These are phyloP conservation scores for Amiota communis DNA, from an alignment of 2,888 invertebrate genomes.

Conservation along the genomic window DNA sequence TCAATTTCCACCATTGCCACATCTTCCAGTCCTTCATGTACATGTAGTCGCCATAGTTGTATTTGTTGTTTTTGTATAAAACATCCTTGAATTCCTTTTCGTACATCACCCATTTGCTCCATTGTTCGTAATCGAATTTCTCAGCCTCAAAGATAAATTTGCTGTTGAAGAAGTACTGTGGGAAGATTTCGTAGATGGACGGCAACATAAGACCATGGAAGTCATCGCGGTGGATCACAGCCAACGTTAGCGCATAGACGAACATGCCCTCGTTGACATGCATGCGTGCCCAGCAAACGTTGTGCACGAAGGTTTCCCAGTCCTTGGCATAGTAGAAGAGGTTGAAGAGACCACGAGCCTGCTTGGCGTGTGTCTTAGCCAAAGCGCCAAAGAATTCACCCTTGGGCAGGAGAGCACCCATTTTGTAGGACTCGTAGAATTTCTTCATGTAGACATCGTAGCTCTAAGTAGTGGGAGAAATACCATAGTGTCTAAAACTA, in stretches of 20 bases:
- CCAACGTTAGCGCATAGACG: constrained; percentile 78
- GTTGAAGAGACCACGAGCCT: constrained; percentile 77
- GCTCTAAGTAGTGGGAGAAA: not conserved
- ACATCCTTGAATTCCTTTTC: constrained; percentile 65
- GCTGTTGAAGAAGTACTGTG: constrained; percentile 81
- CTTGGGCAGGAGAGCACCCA: constrained; percentile 74
- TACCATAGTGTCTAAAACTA: not conserved
- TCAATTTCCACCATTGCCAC: constrained; percentile 69
- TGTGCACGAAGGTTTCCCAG: constrained; percentile 80
- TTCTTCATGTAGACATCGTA: constrained; percentile 37
- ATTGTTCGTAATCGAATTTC: constrained; percentile 74
- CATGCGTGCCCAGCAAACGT: constrained; percentile 80
- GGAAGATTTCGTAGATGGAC: constrained; percentile 82
- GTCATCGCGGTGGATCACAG: constrained; percentile 78
- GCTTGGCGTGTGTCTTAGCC: constrained; percentile 74
- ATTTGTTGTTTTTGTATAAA: constrained; percentile 54
- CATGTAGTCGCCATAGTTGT: constrained; percentile 53
- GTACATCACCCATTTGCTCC: constrained; percentile 72
- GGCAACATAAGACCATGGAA: constrained; percentile 80
- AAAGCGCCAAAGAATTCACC: constrained; percentile 76
- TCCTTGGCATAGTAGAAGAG: constrained; percentile 81
- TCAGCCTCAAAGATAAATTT: constrained; percentile 81
- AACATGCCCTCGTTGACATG: constrained; percentile 81
- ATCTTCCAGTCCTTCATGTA: constrained; percentile 66
- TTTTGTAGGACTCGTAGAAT: constrained; percentile 57